Conservation (phyloP, 2,888 invertebrate species). For the Choristoneura rosaceana region DNA sequence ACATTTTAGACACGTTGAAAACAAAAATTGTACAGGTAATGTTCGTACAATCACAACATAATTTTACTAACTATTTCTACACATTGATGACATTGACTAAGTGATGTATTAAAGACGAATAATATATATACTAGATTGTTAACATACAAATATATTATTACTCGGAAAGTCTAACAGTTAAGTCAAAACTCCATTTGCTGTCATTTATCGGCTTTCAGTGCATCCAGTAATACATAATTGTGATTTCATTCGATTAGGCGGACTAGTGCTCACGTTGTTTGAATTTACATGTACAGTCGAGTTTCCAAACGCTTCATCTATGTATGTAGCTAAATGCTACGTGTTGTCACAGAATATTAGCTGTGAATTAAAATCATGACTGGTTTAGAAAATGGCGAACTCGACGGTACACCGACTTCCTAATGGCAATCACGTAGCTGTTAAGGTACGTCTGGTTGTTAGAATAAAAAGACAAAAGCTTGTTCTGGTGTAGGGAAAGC, state of each 20-base stretch:
- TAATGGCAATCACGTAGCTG: neutral
- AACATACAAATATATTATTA: slow-evolving; percentile 37
- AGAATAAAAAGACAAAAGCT: neutral
- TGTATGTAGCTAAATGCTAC: neutral
- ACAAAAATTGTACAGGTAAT: slow-evolving; percentile 39
- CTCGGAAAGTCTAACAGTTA: slow-evolving; percentile 22
- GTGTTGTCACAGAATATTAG: neutral
- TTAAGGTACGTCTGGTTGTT: neutral
- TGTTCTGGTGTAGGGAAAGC: neutral
- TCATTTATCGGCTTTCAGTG: slow-evolving; percentile 5
- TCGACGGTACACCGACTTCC: neutral
- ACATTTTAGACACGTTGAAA: slow-evolving; percentile 44
- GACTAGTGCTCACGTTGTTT: neutral
- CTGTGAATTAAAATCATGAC: neutral
- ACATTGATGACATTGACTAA: slow-evolving; percentile 43
- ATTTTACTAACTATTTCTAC: slow-evolving; percentile 59
- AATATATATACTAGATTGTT: slow-evolving; percentile 24
- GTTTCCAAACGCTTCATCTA: neutral
- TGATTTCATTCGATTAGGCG: slow-evolving; percentile 14
- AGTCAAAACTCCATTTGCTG: neutral
- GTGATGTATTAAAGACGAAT: slow-evolving; percentile 40
- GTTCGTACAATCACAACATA: slow-evolving; percentile 58
- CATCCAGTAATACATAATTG: slow-evolving; percentile 3
- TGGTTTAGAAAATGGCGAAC: neutral
- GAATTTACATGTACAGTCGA: neutral